Evolutionary conservation across 2,797 vertebrate species (phyloP).

Genomic region (Rousettus madagascariensis): DNA sequence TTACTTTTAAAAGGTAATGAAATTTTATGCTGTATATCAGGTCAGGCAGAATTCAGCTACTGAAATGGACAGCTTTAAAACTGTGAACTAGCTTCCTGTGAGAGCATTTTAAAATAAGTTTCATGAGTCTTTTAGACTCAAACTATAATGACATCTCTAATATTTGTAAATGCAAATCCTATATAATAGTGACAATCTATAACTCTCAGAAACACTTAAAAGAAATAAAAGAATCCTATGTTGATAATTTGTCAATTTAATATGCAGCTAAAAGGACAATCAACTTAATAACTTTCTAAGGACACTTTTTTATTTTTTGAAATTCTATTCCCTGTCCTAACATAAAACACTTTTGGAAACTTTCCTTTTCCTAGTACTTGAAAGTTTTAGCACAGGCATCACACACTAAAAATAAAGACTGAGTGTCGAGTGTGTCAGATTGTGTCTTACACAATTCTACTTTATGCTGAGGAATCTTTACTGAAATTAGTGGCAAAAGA

Average conservation of each 20-base stretch:
- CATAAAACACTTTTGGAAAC: constrained; percentile 20
- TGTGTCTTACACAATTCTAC: background rate
- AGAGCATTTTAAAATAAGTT: background rate
- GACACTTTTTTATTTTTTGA: background rate
- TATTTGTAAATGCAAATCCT: constrained; percentile 22
- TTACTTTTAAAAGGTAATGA: background rate
- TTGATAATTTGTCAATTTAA: constrained; percentile 9
- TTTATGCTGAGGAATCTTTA: background rate
- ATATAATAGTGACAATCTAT: background rate
- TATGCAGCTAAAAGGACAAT: background rate
- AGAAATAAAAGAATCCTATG: background rate
- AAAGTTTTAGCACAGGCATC: background rate
- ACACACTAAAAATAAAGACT: constrained; percentile 21
- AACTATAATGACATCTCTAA: background rate
- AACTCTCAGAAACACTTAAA: background rate
- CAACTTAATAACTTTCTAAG: background rate
- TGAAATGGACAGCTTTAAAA: constrained; percentile 3
- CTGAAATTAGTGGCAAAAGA: background rate
- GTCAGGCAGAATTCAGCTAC: constrained; percentile 28
- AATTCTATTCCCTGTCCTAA: background rate
- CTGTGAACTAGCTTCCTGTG: background rate
- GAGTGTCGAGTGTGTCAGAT: background rate
- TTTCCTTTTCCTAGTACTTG: background rate
- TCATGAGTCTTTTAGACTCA: background rate
- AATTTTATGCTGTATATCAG: background rate